Conservation (phyloP, 1,140 invertebrate genomes). For the Bilobella aurantiaca region DNA sequence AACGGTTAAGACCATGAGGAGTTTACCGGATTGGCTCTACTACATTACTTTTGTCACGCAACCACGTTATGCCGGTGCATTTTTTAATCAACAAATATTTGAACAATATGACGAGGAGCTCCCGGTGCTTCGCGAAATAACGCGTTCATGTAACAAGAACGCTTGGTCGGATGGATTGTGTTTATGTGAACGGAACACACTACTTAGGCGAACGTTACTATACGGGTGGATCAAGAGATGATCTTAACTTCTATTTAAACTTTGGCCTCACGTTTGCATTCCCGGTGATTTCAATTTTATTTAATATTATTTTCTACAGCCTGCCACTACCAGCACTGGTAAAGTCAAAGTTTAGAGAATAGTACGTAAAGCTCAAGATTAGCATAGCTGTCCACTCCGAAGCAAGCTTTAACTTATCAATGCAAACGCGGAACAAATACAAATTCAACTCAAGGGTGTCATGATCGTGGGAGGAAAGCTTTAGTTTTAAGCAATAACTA, state of each 20-base stretch:
- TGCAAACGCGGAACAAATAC: too few species aligned
- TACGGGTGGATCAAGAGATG: slow-evolving; percentile 33
- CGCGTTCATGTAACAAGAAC: not conserved
- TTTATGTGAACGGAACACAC: slow-evolving; percentile 59
- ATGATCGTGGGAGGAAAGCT: not conserved
- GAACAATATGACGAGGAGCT: slow-evolving; percentile 36
- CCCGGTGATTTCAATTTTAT: slow-evolving; percentile 61
- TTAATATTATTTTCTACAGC: slow-evolving; percentile 74
- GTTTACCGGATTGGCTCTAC: slow-evolving; percentile 64
- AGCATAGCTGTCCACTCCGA: too few species aligned
- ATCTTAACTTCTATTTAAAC: slow-evolving; percentile 60
- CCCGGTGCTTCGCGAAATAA: slow-evolving; percentile 2
- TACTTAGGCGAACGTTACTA: slow-evolving; percentile 64
- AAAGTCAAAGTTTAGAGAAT: slow-evolving; percentile 79
- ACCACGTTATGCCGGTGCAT: slow-evolving; percentile 61
- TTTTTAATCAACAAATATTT: slow-evolving; percentile 58
- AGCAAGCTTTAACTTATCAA: too few species aligned
- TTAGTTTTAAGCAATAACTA: not conserved
- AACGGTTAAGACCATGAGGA: slow-evolving; percentile 45
- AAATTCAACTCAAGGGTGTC: too few species aligned
- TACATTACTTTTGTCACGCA: slow-evolving; percentile 68
- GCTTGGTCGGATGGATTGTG: slow-evolving; percentile 48
- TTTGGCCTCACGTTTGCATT: slow-evolving; percentile 74
- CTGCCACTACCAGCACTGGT: slow-evolving; percentile 74
- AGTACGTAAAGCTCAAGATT: too few species aligned